Evolutionary conservation across 2,113 vertebrate species (phyloP), one percentile per base, ranked within the genome.

Genomic region (Lagenorhynchus albirostris): DNA sequence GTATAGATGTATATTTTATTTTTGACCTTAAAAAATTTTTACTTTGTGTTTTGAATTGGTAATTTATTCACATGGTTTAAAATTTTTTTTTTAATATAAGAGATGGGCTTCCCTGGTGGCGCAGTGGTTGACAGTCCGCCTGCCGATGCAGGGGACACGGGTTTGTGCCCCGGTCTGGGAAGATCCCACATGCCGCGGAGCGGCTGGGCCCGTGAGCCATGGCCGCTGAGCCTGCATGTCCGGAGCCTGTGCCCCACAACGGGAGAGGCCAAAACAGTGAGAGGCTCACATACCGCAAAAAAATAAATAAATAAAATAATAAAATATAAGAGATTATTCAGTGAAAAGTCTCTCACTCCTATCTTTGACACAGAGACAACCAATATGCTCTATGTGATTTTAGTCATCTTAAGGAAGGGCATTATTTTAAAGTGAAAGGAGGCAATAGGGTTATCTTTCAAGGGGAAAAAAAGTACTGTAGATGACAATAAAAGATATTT

Each of bases 371-470:
- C 47, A 82, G 38, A 86, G 58, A 47, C 65, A 86, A 55, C 4
- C 9, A 53, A 33, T 58, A 58, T 15, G 29, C 10, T 81, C 15
- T 38, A 4, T 21, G 9, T 67, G 53, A 20, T 31, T n/a, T 88
- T 11, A 70, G n/a, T 65, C 50, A 41, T 29, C 47, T 15, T 80
- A 44, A 91, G 26, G 12, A 85, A 85, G n/a, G 26, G 31, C 26
- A 67, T 88, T 33, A 67, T 84, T 95, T 58, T 94, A n/a, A 91
- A 67, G 36, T 92, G 67, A 95, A 50, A 96, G 23, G 9, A 44
- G 36, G 6, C 10, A 62, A 36, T 38, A 67, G 18, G 31, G 8
- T 77, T 84, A 6, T 83, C 23, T 70, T 20, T 68, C 41, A 21
- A 17, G 29, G 8, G 25, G 10, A 4, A 55, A 47, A 62, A 68